A percentile compares a stretch with the other conserved stretches of the same genome.
Evolutionary conservation across 30 jellyfish, hydroid and myxozoan genomes (phyloP).

Genomic region (Mastigias papua): DNA sequence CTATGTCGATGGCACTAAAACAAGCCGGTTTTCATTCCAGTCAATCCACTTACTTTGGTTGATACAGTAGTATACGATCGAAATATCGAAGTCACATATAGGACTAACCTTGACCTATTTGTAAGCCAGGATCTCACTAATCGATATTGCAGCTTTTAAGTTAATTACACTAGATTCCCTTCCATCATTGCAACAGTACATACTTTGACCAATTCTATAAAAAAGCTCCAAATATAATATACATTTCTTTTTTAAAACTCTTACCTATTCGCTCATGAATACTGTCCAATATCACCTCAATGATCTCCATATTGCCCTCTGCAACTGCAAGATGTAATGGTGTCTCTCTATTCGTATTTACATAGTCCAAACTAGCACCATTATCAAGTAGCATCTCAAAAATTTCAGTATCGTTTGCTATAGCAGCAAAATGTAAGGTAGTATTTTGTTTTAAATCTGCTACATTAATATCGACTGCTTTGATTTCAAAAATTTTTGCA

Average conservation of each 20-base stretch:
- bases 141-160: too few species aligned
- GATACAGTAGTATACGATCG: too few species aligned
- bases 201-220: too few species aligned
- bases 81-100: too few species aligned
- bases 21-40: too few species aligned
- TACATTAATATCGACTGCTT: constrained; percentile 5
- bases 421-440: constrained; percentile 13
- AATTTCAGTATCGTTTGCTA: constrained; percentile 9
- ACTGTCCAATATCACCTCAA: background rate
- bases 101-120: too few species aligned
- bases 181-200: too few species aligned
- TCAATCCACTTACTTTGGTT: too few species aligned
- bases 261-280: constrained; percentile 5
- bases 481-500: background rate
- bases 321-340: constrained; percentile 55
- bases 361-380: constrained; percentile 6
- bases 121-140: too few species aligned
- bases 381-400: constrained; percentile 5
- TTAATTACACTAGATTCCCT: too few species aligned
- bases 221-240: too few species aligned
- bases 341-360: constrained; percentile 37
- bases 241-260: background rate
- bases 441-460: background rate
- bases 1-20: too few species aligned
- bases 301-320: constrained; percentile 2